phyloP scores from a whole-genome alignment of 2,888 invertebrate species.

The Scaeva pyrastri region DNA sequence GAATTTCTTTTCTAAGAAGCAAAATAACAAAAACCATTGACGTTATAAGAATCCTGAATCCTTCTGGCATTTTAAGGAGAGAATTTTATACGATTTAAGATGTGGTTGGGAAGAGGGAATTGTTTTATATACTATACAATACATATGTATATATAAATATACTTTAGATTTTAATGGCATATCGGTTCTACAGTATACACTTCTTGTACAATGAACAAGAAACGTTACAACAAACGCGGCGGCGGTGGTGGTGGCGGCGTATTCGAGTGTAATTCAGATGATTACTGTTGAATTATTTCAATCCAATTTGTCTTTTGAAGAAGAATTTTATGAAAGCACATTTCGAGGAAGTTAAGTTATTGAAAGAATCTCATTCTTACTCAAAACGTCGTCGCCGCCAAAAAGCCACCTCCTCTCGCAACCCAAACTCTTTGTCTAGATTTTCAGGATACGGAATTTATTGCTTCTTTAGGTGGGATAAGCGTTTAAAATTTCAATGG shows the following conservation, averaged over 20 bases:
- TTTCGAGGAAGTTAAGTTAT: constrained; percentile 1
- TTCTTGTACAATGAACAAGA: background rate
- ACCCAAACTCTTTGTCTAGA: background rate
- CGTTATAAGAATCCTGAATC: background rate
- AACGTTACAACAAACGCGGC: constrained; percentile 7
- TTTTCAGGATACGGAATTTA: background rate
- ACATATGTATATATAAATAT: too few relatives aligned
- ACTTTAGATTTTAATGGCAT: constrained; percentile 32
- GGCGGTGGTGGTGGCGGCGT: too few relatives aligned
- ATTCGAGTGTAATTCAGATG: constrained; percentile 26
- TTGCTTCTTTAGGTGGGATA: constrained; percentile 7
- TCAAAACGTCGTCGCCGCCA: too few relatives aligned
- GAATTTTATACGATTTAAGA: background rate
- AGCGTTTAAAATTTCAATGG: background rate
- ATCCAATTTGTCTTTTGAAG: constrained; percentile 34
- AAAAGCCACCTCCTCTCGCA: too few relatives aligned
- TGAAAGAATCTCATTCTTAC: background rate
- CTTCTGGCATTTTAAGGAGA: background rate
- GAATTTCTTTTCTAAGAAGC: constrained; percentile 8
- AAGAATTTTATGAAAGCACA: constrained; percentile 41
- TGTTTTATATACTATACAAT: too few relatives aligned
- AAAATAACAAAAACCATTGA: background rate
- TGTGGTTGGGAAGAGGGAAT: background rate
- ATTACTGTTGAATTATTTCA: constrained; percentile 37
- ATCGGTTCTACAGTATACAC: background rate